Percentiles rank a stretch among this genome's conserved stretches.
Evolutionary conservation across 2,113 vertebrate species (phyloP).

Genomic region (Calidris pygmaea): DNA sequence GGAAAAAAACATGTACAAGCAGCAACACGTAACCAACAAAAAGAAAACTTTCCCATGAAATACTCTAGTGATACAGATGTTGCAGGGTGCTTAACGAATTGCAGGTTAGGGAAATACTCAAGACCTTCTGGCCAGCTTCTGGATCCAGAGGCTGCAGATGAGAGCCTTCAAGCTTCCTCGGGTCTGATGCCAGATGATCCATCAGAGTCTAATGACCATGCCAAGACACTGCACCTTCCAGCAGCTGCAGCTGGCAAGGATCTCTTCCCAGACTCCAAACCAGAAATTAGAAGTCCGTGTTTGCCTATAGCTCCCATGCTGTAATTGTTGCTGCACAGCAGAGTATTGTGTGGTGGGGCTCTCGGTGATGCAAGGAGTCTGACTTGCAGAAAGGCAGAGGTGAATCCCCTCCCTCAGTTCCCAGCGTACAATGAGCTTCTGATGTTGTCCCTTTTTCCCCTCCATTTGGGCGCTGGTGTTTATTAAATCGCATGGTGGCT

Average conservation of each 20-base stretch:
- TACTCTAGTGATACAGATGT: background rate
- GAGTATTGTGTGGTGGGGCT: background rate
- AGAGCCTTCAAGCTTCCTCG: background rate
- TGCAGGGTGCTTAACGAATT: background rate
- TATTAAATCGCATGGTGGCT: background rate
- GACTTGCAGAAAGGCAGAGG: background rate
- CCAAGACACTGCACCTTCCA: background rate
- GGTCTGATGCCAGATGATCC: background rate
- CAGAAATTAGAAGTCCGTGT: background rate
- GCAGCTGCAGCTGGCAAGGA: background rate
- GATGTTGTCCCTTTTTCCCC: background rate
- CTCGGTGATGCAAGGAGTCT: background rate
- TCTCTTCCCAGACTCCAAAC: background rate
- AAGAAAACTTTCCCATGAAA: conserved; percentile 68
- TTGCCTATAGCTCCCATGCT: background rate
- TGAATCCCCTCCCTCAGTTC: background rate
- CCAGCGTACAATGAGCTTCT: accelerated
- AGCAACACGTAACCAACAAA: conserved; percentile 50
- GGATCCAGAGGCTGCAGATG: background rate
- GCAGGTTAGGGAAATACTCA: background rate
- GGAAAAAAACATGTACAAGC: conserved; percentile 11
- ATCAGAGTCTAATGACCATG: background rate
- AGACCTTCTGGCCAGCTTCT: background rate
- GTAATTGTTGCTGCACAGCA: background rate
- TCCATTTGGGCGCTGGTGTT: background rate